Percentiles rank a stretch among this genome's conserved stretches.
These are phyloP conservation scores for Tethea ocularis DNA, from an alignment of 2,888 invertebrate species.

Conservation along the genomic window DNA sequence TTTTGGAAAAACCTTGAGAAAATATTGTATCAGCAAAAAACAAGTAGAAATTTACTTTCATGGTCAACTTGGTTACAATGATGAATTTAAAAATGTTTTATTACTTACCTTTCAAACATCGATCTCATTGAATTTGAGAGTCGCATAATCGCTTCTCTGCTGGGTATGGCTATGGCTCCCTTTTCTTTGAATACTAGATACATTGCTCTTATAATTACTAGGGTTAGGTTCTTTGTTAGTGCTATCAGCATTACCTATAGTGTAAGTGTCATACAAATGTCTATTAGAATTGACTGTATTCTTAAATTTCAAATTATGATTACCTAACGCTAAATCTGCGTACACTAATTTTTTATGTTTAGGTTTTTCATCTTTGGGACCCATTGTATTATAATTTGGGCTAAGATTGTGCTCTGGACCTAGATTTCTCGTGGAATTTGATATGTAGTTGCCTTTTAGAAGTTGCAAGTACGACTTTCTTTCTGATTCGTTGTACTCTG, in stretches of 20 bases:
- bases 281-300: constrained; percentile 84
- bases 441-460: constrained; percentile 79
- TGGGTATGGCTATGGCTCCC: constrained; percentile 43
- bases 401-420: constrained; percentile 64
- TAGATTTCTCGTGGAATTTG: constrained; percentile 75
- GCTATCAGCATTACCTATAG: constrained; percentile 69
- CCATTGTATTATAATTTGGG: constrained; percentile 65
- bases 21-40: not conserved
- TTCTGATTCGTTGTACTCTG: constrained; percentile 73
- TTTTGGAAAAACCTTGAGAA: not conserved
- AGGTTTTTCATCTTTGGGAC: constrained; percentile 72
- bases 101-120: constrained; percentile 80
- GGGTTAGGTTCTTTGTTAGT: constrained; percentile 68
- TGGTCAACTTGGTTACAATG: constrained; percentile 5
- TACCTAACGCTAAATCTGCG: constrained; percentile 81
- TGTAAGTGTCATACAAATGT: constrained; percentile 80
- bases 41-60: not conserved
- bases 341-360: constrained; percentile 81
- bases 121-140: constrained; percentile 81
- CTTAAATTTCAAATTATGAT: constrained; percentile 83
- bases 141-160: constrained; percentile 76
- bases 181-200: constrained; percentile 63
- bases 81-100: not conserved
- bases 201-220: constrained; percentile 67
- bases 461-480: constrained; percentile 75